A percentile compares a stretch with the other conserved stretches of the same genome.
Conservation (phyloP, 2,113 vertebrate genomes). For the Pangasianodon gigas region DNA sequence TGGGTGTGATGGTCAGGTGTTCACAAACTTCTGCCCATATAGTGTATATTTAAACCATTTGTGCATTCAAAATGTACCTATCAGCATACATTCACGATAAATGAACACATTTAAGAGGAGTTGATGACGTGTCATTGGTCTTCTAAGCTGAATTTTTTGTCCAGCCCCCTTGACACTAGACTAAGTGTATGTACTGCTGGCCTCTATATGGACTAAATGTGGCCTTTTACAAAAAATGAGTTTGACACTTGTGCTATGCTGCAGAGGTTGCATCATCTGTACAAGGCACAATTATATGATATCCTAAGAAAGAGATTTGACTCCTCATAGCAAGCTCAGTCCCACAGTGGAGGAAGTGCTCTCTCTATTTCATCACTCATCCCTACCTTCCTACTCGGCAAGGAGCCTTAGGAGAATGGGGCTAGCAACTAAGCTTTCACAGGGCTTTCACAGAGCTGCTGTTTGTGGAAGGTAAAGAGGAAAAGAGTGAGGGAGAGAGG, state of each 20-base stretch:
- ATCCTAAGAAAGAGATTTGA: background rate
- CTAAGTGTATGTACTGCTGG: background rate
- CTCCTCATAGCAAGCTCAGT: conserved; percentile 4
- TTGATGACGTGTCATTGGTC: background rate
- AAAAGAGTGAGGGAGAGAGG: conserved; percentile 6
- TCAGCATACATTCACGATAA: background rate
- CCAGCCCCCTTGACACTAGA: background rate
- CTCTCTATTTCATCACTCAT: conserved; percentile 5
- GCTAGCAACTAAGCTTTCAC: conserved; percentile 6
- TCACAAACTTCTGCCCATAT: background rate
- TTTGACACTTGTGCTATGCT: background rate
- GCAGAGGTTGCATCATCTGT: background rate
- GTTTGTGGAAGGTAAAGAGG: background rate
- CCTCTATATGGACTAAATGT: background rate
- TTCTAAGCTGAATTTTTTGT: background rate
- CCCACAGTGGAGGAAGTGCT: background rate
- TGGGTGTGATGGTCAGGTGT: background rate
- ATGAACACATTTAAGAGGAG: background rate
- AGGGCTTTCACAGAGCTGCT: background rate
- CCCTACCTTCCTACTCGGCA: background rate
- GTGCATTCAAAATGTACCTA: background rate
- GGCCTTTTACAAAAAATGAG: background rate
- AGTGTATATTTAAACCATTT: background rate
- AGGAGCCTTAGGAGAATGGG: conserved; percentile 14
- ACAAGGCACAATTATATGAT: conserved; percentile 5